Base-by-base conservation (phyloP, 64 coral and sea anemone species). In the Anthopleura sola region DNA sequence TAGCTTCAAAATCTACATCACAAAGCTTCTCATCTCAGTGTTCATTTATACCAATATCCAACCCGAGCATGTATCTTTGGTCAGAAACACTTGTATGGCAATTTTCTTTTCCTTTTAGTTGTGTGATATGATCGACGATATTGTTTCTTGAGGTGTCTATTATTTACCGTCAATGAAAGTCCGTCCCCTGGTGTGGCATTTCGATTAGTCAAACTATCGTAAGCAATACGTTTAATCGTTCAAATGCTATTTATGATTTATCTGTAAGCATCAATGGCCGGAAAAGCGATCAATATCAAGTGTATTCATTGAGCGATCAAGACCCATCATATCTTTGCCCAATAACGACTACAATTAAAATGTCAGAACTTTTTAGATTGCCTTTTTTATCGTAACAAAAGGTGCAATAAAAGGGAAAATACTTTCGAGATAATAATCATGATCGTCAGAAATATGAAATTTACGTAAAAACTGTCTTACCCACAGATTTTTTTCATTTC, bases 221-320 rank as follows among this genome's bases (percentile, higher is more conserved):
- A 12, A 26, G 58, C 23, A 62, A 62, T 62, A 62, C 16, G 58
- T 62, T 62, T 28, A 62, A 62, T 53, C 58, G n/a, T 23, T n/a
- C 58, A 62, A 62, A 62, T 26, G 58, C 58, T 62, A 62, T 62
- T 23, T 62, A 62, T 62, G 58, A 62, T 62, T 62, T n/a, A 62
- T 62, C 23, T 62, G n/a, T 11, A 11, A 5, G 23, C 58, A 62
- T 62, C 21, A 62, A 24, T 62, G 58, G 24, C 58, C n/a, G 58
- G 58, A 62, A 62, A 62, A 62, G 58, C n/a, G 58, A 62, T 62
- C 23, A 62, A 62, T 26, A 62, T 62, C 58, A 62, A 62, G 58
- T 62, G n/a, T 26, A 62, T 26, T 62, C 55, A 56, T 20, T 56
- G 55, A 56, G 0, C 19, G 16, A 56, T 56, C 58, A 62, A 53